Base-by-base conservation (phyloP, 1,140 invertebrate genomes). In the Bombyx mori region DNA sequence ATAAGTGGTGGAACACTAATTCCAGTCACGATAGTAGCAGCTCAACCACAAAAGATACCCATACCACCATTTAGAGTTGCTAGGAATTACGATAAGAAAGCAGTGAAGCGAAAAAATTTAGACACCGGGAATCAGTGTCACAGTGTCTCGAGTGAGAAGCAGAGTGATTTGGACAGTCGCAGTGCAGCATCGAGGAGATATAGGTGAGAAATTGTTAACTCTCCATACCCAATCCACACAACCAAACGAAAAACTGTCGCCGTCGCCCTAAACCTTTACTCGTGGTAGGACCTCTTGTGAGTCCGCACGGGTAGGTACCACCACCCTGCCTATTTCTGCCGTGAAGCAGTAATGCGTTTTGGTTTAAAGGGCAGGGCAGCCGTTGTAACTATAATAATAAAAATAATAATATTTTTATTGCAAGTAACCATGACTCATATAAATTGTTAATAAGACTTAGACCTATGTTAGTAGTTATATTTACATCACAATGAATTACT, bases 161-260 rank as follows among this genome's bases (percentile, higher is more conserved):
- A 42, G 42, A 62, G 44, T n/a, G 48, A 61, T 53, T 59, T 70
- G 35, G 68, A 75, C 35, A 74, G 69, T 35, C 62, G 71, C n/a
- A 68, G 69, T 51, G 82, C 79, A 4, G 82, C 82, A 6, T 78
- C 79, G 1, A 82, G 66, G 54, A 68, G 82, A 71, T 86, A 86
- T 50, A 77, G 82, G 79, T 85, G 61, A 48, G 58, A 53, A 54
- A 10, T 8, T 51, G 3, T n/a, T 5, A 8, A 18, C 22, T 12
- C n/a, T 51, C 10, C 8, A 51, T 8, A 51, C n/a, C n/a, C 1
- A 18, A 22, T 8, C 4, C 4, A 4, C 2, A 18, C n/a, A 5
- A n/a, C 6, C 8, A 51, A 18, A 51, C n/a, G 10, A 8, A 18
- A 22, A 12, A n/a, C 49, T 6, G n/a, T 18, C 1, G n/a, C 22